Evolutionary conservation across 1,140 invertebrate genomes (phyloP), one percentile per base, ranked within the genome.

Genomic region (Drosophila elegans): DNA sequence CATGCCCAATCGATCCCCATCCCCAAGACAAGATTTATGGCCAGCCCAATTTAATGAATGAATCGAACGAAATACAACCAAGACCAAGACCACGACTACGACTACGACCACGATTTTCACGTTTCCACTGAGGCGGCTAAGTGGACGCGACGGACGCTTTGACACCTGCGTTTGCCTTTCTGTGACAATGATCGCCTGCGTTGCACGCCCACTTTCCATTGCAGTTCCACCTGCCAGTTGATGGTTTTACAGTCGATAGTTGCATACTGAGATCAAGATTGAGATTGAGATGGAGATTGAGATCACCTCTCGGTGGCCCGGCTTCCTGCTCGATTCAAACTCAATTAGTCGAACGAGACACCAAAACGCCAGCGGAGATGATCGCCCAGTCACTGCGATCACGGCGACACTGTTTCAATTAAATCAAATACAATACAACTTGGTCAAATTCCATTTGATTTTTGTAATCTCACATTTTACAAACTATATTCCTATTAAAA

Each of bases 161-260:
- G 82, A 86, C 83, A 86, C 83, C 83, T 88, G 83, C 83, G 82
- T 86, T 74, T 69, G 80, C 62, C 62, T 86, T 55, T 52, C 77
- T 25, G 48, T 78, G 83, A 86, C 83, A 86, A 86, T 86, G 83
- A 88, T 86, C 83, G 83, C 83, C 81, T 80, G 83, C 75, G 71
- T 81, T 82, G 29, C 29, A 32, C 29, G 29, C 29, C 29, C 29
- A 32, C 29, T 32, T 32, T 32, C 29, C 5, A 32, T 32, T 32
- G 29, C 29, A 32, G 29, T 32, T 32, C 29, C 29, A 32, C 29
- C 7, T 32, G 29, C 29, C 29, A 32, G 29, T 32, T 5, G 29
- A 32, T 32, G 16, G 16, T 21, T 21, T 21, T 21, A 21, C 16
- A 32, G 29, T 32, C 6, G 29, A 32, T 32, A 32, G 29, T 32